phyloP scores from a whole-genome alignment of 2,113 vertebrate species.

The Dipodomys spectabilis region DNA sequence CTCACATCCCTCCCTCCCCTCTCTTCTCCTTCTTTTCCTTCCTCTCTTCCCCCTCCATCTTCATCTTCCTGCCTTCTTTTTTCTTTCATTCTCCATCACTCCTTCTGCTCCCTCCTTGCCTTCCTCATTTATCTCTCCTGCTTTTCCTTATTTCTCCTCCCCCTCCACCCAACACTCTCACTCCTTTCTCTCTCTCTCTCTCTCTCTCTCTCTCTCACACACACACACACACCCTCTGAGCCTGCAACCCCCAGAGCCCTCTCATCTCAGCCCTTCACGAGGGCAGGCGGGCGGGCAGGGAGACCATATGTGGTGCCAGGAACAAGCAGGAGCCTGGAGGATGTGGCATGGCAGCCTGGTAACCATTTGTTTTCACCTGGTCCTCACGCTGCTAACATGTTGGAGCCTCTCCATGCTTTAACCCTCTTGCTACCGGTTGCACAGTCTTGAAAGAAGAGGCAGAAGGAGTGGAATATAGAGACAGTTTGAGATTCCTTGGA shows the following conservation, averaged over 20 bases:
- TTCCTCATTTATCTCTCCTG: background rate
- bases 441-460: background rate
- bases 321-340: conserved; percentile 63
- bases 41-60: background rate
- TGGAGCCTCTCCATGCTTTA: conserved; percentile 68
- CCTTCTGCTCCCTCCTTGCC: background rate
- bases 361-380: conserved; percentile 77
- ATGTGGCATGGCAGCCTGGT: conserved; percentile 71
- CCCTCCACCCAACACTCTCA: background rate
- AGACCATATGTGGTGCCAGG: conserved; percentile 71
- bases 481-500: background rate
- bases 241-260: background rate
- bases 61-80: background rate
- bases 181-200: background rate
- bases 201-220: background rate
- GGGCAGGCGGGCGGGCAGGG: background rate
- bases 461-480: background rate
- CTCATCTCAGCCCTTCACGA: conserved; percentile 46
- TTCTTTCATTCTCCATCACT: background rate
- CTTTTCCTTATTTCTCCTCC: background rate
- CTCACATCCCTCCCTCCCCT: too few species aligned
- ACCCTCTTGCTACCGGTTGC: conserved; percentile 62
- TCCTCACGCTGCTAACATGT: conserved; percentile 61
- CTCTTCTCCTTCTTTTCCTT: background rate
- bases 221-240: background rate